Percentiles rank a stretch among this genome's conserved stretches.
Evolutionary conservation across 2,797 vertebrate species (phyloP).

Genomic region (Mus spretus): DNA sequence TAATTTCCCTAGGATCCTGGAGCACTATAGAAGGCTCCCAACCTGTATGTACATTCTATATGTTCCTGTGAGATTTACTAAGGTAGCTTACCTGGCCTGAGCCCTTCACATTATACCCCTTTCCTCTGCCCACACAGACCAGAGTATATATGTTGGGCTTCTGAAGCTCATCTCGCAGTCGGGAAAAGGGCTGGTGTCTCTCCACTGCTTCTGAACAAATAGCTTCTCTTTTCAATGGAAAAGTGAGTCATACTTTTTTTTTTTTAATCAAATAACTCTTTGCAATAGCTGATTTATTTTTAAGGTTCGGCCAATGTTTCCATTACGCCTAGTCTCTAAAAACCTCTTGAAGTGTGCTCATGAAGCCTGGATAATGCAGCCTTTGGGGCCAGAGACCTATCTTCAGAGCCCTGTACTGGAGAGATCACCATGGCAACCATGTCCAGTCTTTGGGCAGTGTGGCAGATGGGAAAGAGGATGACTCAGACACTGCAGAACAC

Average conservation of each 20-base stretch:
- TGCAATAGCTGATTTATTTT: background rate
- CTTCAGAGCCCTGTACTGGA: background rate
- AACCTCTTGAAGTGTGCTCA: background rate
- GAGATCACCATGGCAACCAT: slow-evolving; percentile 4
- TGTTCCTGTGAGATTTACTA: background rate
- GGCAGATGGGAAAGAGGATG: background rate
- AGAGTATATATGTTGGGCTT: background rate
- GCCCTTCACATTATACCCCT: background rate
- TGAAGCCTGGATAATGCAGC: background rate
- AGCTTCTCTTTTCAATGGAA: background rate
- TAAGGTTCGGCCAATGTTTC: background rate
- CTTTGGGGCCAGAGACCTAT: background rate
- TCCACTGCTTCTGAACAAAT: background rate
- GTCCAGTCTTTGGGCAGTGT: background rate
- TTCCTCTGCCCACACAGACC: background rate
- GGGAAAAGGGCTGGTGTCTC: background rate
- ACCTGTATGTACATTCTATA: background rate
- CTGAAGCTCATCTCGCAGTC: background rate
- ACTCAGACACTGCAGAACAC: slow-evolving; percentile 31
- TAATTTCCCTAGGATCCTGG: background rate
- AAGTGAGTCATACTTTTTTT: background rate
- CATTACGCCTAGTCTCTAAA: background rate
- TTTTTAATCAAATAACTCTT: background rate
- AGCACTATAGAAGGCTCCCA: background rate
- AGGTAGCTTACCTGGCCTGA: background rate